phyloP scores from a whole-genome alignment of 2,797 vertebrate species.

The Diplodus sargus region DNA sequence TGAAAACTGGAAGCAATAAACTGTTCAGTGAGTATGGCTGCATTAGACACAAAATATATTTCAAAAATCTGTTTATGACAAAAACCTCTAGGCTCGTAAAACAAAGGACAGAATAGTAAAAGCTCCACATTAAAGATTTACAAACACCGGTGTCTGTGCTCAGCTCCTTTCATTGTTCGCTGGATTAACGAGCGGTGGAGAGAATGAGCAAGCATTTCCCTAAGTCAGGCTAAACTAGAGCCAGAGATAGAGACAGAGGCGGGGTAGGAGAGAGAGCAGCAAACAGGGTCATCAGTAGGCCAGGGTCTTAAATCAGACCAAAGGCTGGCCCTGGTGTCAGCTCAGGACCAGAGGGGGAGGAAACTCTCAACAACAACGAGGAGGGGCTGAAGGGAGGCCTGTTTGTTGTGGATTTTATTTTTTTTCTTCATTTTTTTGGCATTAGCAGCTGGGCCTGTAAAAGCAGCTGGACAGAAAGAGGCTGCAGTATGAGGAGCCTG shows the following conservation, averaged over 20 bases:
- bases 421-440: slow-evolving; percentile 48
- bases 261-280: slow-evolving; percentile 50
- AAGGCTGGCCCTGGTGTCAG: slow-evolving; percentile 76
- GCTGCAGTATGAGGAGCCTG: slow-evolving; percentile 54
- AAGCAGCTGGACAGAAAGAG: slow-evolving; percentile 76
- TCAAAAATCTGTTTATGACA: slow-evolving; percentile 66
- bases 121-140: slow-evolving; percentile 77
- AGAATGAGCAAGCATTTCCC: slow-evolving; percentile 76
- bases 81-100: slow-evolving; percentile 59
- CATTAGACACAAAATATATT: slow-evolving; percentile 49
- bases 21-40: slow-evolving; percentile 45
- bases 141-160: slow-evolving; percentile 59
- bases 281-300: slow-evolving; percentile 78
- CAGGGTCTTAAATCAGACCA: slow-evolving; percentile 85
- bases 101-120: slow-evolving; percentile 70
- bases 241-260: slow-evolving; percentile 61
- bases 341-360: slow-evolving; percentile 67
- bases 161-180: slow-evolving; percentile 74
- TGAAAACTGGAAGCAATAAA: slow-evolving; percentile 62
- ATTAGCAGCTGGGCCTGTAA: slow-evolving; percentile 74
- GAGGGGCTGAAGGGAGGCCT: slow-evolving; percentile 64
- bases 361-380: slow-evolving; percentile 70
- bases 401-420: slow-evolving; percentile 66
- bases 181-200: slow-evolving; percentile 74
- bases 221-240: slow-evolving; percentile 68